Evolutionary conservation across 2,113 vertebrate species (phyloP), one percentile per base, ranked within the genome.

Genomic region (Thalassarche chlororhynchos): DNA sequence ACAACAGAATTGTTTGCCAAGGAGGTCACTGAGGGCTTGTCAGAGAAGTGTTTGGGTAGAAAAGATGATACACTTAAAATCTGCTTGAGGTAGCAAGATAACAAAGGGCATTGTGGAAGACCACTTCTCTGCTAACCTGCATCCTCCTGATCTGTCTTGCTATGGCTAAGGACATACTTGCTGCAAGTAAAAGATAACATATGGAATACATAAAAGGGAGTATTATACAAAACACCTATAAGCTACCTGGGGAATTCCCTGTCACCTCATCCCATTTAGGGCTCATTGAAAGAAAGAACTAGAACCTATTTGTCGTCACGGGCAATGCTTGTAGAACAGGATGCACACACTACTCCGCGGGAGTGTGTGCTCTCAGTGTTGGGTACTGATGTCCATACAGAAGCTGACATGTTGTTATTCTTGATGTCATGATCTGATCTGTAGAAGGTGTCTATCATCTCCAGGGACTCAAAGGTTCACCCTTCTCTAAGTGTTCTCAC

Each of bases 341-440:
- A 47, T 57, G 55, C 1, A 1, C 11, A 17, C 23, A 7, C 12
- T 42, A 5, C 60, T 52, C 2, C 5, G 13, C 0, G 1, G 12
- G 34, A 62, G 28, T 5, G 4, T 46, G 31, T 57, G 12, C 44
- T 79, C n/a, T 44, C 44, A 11, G 34, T 12, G 12, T 14, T 46
- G 76, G 49, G 21, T 68, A 32, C 34, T 47, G 38, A 66, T 60
- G 44, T 66, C 66, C 20, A 7, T 21, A 12, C 10, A 52, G 58
- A 84, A 85, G 42, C 17, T 64, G 40, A 44, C 6, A 6, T 10
- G 17, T 44, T 62, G 15, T 47, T 83, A 7, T 34, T 84, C 24
- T 31, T 38, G 8, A 36, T 40, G n/a, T 55, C 16, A 1, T 47
- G 38, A 55, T 51, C 58, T 58, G 62, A 54, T 46, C 23, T 40